Conservation (phyloP, 2,113 vertebrate species). For the Leptobrachium leishanense region DNA sequence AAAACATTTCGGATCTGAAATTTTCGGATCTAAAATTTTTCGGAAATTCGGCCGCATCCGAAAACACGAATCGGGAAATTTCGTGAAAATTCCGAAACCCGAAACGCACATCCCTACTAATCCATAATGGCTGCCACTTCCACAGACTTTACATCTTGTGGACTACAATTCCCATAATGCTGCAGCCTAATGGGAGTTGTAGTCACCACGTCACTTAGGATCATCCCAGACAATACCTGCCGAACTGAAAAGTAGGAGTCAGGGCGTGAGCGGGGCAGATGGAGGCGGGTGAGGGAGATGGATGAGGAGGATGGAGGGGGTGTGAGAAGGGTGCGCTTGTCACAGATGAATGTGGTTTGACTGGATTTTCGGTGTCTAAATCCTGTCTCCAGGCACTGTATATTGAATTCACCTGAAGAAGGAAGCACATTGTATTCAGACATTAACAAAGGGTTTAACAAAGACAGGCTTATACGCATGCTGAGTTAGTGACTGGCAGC, state of each 20-base stretch:
- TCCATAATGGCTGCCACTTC: too few species aligned
- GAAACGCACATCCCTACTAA: too few species aligned
- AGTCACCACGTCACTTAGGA: too few species aligned
- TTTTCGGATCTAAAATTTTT: too few species aligned
- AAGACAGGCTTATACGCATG: not conserved
- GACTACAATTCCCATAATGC: too few species aligned
- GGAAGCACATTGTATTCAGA: not conserved
- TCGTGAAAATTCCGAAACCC: too few species aligned
- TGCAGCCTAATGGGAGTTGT: too few species aligned
- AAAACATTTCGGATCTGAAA: too few species aligned
- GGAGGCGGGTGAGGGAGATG: not conserved
- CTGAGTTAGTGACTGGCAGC: not conserved
- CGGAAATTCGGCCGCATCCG: too few species aligned
- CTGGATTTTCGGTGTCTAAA: conserved; percentile 14
- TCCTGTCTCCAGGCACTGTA: conserved; percentile 23
- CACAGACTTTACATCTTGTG: too few species aligned
- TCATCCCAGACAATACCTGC: too few species aligned
- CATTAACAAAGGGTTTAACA: not conserved
- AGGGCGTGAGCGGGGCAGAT: not conserved
- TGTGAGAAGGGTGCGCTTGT: not conserved
- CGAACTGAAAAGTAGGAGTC: not conserved
- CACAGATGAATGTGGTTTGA: conserved; percentile 23
- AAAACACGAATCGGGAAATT: too few species aligned
- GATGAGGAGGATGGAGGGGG: not conserved
- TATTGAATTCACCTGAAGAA: not conserved